Base-by-base conservation (phyloP, 2,888 invertebrate genomes). In the Cerastis leucographa region DNA sequence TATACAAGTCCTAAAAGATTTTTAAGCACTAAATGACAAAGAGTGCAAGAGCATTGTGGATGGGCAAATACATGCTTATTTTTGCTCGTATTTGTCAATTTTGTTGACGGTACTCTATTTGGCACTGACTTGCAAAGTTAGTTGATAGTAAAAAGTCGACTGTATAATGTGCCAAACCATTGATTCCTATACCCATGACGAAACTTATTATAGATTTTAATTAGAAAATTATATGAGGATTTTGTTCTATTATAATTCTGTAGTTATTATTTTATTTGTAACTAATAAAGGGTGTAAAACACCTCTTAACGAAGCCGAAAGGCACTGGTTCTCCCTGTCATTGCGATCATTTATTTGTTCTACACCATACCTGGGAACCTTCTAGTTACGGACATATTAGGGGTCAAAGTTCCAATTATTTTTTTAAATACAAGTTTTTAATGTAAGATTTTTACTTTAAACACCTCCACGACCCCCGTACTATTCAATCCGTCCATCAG, bases 161-260 rank as follows among this genome's bases (percentile, higher is more conserved):
- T 64, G 81, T 67, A 49, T 69, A 61, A 74, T 54, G 9, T 46
- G 17, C 3, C n/a, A 75, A 22, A 46, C 25, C 67, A 59, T 66
- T 80, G 61, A 84, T 72, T 78, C 66, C 42, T 49, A 17, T 29
- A 69, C 7, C 40, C 40, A 54, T 49, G 35, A 71, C 44, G 29
- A 76, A 66, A 66, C n/a, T 62, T 68, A 69, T 74, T 71, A 46
- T 61, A 51, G 17, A 65, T 74, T 80, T 64, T 80, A 74, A 84
- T 84, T 71, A 71, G 12, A 78, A 61, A 17, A 71, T 42, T 12
- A 46, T 56, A 22, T 22, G n/a, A 61, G 40, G 54, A 66, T 69
- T 14, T 68, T 8, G 25, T 51, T 54, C 6, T 29, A 61, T 29
- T 35, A 4, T 49, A 22, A 42, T n/a, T n/a, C 4, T 0, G 42